phyloP scores from a whole-genome alignment of 2,888 invertebrate genomes.

The Nomada fucata region DNA sequence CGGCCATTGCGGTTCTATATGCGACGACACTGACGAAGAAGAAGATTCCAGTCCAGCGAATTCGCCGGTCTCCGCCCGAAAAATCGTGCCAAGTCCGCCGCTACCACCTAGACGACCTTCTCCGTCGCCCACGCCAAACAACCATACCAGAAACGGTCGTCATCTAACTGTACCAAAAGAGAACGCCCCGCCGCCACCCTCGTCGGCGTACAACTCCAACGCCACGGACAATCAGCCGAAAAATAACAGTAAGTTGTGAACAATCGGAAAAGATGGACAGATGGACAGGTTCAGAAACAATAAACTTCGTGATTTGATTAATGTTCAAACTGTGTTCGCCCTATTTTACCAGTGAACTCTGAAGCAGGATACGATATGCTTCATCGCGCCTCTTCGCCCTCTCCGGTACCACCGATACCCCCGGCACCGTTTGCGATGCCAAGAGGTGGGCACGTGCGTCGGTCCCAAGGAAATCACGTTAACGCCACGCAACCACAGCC shows the following conservation, averaged over 20 bases:
- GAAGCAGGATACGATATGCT: slow-evolving; percentile 84
- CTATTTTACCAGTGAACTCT: slow-evolving; percentile 71
- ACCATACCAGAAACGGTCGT: slow-evolving; percentile 77
- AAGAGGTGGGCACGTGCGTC: slow-evolving; percentile 74
- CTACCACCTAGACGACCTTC: slow-evolving; percentile 87
- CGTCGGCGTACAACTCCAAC: slow-evolving; percentile 68
- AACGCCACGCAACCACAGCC: slow-evolving; percentile 50
- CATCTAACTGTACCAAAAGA: slow-evolving; percentile 84
- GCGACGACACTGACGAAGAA: slow-evolving; percentile 81
- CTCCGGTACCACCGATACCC: slow-evolving; percentile 73
- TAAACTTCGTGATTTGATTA: not conserved
- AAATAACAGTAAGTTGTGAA: slow-evolving; percentile 76
- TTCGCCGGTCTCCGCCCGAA: slow-evolving; percentile 79
- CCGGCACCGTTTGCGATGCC: slow-evolving; percentile 71
- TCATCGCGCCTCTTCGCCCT: slow-evolving; percentile 82
- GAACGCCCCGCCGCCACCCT: slow-evolving; percentile 81
- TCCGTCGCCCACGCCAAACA: slow-evolving; percentile 81
- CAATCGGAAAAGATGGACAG: not conserved
- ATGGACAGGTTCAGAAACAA: not conserved
- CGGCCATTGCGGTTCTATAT: slow-evolving; percentile 80
- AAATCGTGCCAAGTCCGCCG: slow-evolving; percentile 85
- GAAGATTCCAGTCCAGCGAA: slow-evolving; percentile 82
- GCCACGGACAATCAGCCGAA: slow-evolving; percentile 77
- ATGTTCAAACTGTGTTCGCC: not conserved
- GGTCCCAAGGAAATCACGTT: slow-evolving; percentile 58